phyloP scores from a whole-genome alignment of 1,140 invertebrate species.

The Neocloeon triangulifer region DNA sequence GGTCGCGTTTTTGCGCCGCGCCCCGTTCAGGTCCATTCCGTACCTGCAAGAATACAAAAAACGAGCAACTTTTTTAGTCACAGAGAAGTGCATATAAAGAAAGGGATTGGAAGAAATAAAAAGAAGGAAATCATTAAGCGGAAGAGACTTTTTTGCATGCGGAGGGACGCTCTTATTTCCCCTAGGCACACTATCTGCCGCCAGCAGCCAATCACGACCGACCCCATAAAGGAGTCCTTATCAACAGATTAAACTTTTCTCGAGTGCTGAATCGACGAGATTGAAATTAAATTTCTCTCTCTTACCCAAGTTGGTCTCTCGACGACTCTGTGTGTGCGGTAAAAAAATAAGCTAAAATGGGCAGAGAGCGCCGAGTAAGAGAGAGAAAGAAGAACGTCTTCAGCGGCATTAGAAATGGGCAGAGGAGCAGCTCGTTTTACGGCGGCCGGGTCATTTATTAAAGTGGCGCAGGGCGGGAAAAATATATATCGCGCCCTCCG shows the following conservation, averaged over 20 bases:
- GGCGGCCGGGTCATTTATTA: too few relatives aligned
- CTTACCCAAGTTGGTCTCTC: background rate
- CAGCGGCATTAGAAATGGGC: too few relatives aligned
- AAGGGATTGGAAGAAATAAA: too few relatives aligned
- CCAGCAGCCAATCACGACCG: too few relatives aligned
- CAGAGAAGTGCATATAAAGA: background rate
- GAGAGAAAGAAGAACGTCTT: too few relatives aligned
- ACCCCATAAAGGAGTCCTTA: constrained; percentile 31
- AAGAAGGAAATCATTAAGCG: background rate
- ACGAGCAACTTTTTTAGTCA: constrained; percentile 7
- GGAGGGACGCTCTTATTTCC: background rate
- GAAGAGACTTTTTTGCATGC: background rate
- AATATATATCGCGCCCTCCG: too few relatives aligned
- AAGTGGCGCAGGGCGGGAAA: too few relatives aligned
- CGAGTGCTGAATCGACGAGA: constrained; percentile 31
- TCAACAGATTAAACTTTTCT: constrained; percentile 32
- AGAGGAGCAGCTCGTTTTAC: too few relatives aligned
- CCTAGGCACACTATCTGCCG: too few relatives aligned
- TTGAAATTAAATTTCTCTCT: constrained; percentile 30
- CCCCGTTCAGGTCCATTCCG: constrained; percentile 73
- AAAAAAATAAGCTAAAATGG: too few relatives aligned
- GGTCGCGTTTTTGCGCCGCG: constrained; percentile 88
- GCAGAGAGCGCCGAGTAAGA: too few relatives aligned
- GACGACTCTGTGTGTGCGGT: background rate
- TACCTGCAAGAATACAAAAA: constrained; percentile 47